These are phyloP conservation scores for Microtus montanus DNA, from an alignment of 2,113 vertebrate species.

Conservation along the genomic window DNA sequence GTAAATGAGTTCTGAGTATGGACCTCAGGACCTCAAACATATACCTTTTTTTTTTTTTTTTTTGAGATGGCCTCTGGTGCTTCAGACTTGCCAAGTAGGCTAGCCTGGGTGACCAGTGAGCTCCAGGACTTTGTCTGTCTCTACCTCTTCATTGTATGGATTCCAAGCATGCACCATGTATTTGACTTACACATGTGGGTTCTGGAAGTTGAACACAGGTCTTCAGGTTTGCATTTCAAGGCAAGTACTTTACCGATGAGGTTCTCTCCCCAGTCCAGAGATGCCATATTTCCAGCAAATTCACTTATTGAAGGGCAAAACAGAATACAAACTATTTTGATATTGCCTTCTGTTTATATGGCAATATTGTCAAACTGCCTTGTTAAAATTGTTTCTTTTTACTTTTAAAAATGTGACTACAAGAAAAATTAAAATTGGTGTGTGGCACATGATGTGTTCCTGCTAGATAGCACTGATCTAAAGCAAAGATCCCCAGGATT, in stretches of 20 bases:
- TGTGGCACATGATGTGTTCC: background rate
- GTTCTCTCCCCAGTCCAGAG: background rate
- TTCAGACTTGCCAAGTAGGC: background rate
- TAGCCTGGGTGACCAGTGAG: background rate
- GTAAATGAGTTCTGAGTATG: background rate
- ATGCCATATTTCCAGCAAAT: background rate
- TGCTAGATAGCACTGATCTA: background rate
- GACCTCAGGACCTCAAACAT: background rate
- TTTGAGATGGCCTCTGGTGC: background rate
- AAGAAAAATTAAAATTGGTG: background rate
- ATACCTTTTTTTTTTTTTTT: background rate
- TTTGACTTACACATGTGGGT: background rate
- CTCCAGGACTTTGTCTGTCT: background rate
- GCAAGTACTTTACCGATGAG: background rate
- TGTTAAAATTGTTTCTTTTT: constrained; percentile 19
- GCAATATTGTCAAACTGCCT: background rate
- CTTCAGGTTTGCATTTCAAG: background rate
- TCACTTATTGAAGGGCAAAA: background rate
- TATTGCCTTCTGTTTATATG: background rate
- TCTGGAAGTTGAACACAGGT: background rate
- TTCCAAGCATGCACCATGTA: background rate
- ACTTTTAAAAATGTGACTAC: background rate
- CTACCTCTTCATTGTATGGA: background rate
- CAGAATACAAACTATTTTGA: background rate
- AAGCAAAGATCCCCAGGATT: background rate